A percentile compares a stretch with the other conserved stretches of the same genome.
Conservation (phyloP, 2,888 invertebrate species). For the Drosophila helvetica region DNA sequence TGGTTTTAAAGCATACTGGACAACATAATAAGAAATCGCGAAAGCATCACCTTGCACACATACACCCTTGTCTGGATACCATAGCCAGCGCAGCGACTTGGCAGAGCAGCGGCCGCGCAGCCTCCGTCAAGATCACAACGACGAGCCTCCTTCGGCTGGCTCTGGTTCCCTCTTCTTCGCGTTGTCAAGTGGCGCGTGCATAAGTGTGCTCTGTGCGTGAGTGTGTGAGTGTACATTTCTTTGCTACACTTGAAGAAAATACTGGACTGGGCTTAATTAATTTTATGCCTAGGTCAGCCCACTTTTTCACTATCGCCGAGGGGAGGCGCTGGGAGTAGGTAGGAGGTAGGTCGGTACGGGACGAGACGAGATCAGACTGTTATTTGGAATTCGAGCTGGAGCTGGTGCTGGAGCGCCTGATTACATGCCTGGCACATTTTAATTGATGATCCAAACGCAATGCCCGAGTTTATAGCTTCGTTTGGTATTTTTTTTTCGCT, state of each 20-base stretch:
- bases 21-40: neutral
- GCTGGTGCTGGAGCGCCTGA: slow-evolving; percentile 43
- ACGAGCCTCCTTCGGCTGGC: slow-evolving; percentile 67
- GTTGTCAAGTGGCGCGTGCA: slow-evolving; percentile 35
- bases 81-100: slow-evolving; percentile 13
- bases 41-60: neutral
- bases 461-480: slow-evolving; percentile 22
- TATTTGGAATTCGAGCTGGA: slow-evolving; percentile 26
- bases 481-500: slow-evolving; percentile 20
- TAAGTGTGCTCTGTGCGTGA: slow-evolving; percentile 7
- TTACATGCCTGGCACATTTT: slow-evolving; percentile 56
- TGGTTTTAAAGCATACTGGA: neutral
- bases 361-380: slow-evolving; percentile 7
- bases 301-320: slow-evolving; percentile 33
- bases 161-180: slow-evolving; percentile 19
- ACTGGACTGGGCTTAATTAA: slow-evolving; percentile 20
- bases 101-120: slow-evolving; percentile 54
- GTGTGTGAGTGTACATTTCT: slow-evolving; percentile 38
- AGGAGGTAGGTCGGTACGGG: neutral
- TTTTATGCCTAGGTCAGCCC: slow-evolving; percentile 41
- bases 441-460: slow-evolving; percentile 62
- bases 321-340: neutral
- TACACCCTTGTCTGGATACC: slow-evolving; percentile 1
- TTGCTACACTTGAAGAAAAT: slow-evolving; percentile 44
- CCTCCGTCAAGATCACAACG: slow-evolving; percentile 45